Evolutionary conservation across 92 coral and sea anemone species (phyloP).

Genomic region (Metridium senile): DNA sequence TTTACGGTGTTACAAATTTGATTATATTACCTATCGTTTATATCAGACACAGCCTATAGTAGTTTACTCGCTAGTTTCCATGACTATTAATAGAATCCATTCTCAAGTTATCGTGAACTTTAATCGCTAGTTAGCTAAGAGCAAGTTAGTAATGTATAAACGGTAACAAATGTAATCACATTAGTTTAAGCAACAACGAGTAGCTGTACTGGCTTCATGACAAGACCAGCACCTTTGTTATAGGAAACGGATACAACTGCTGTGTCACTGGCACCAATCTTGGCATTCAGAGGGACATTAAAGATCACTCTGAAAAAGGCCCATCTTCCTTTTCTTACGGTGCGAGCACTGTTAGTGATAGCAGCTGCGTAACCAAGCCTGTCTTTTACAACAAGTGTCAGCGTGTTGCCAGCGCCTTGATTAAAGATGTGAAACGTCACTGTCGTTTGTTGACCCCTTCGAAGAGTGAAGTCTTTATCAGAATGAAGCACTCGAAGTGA

Average conservation of each 20-base stretch:
- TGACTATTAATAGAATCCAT: too few relatives aligned
- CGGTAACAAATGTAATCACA: not conserved
- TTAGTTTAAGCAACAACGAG: constrained; percentile 11
- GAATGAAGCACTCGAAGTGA: constrained; percentile 65
- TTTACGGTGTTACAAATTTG: too few relatives aligned
- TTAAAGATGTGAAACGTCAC: constrained; percentile 60
- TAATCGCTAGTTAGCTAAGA: too few relatives aligned
- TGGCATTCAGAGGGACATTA: constrained; percentile 11
- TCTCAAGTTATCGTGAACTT: too few relatives aligned
- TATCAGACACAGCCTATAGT: too few relatives aligned
- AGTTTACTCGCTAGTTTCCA: too few relatives aligned
- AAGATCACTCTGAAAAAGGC: constrained; percentile 18
- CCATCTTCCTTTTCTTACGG: constrained; percentile 5
- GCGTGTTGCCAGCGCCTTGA: constrained; percentile 1
- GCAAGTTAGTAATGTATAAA: not conserved
- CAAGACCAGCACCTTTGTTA: constrained; percentile 6
- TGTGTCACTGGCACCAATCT: constrained; percentile 26
- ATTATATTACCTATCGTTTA: too few relatives aligned
- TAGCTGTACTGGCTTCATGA: constrained; percentile 31
- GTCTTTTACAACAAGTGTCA: constrained; percentile 43
- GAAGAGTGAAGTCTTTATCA: constrained; percentile 65
- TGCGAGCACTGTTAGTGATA: not conserved
- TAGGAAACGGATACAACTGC: constrained; percentile 23
- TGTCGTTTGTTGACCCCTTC: constrained; percentile 36
- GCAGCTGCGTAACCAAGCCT: constrained; percentile 25